Percentiles rank a stretch among this genome's conserved stretches.
Evolutionary conservation across 2,888 invertebrate genomes (phyloP).

Genomic region (Harpagoxenus sublaevis): DNA sequence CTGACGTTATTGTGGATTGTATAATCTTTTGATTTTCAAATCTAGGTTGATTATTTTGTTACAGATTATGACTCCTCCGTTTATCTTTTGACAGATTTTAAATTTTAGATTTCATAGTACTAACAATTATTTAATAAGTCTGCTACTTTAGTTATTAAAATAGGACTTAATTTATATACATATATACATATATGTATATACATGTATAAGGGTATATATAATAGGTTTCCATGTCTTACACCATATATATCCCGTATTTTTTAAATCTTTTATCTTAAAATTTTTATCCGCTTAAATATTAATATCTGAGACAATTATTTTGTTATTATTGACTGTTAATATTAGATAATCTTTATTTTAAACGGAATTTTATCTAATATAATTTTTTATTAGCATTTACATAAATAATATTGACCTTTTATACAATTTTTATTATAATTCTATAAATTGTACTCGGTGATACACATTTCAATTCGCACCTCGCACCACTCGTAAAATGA

Average conservation of each 20-base stretch:
- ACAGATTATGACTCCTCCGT: too few relatives aligned
- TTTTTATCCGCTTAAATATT: neutral
- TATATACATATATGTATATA: too few relatives aligned
- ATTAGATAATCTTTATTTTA: neutral
- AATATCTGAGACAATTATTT: neutral
- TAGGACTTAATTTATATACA: neutral
- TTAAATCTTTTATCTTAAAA: neutral
- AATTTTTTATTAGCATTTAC: neutral
- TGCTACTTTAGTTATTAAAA: neutral
- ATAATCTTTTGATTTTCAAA: neutral
- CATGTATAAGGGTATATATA: too few relatives aligned
- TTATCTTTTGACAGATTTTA: neutral
- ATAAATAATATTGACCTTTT: neutral
- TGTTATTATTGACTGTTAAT: neutral
- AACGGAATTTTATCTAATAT: neutral
- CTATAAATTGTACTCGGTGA: neutral
- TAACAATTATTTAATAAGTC: neutral
- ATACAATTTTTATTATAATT: neutral
- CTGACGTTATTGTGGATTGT: neutral
- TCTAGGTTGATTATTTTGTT: neutral
- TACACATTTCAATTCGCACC: neutral
- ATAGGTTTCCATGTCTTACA: neutral
- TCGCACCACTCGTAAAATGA: neutral
- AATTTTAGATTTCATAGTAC: constrained; percentile 3
- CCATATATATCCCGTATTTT: neutral